A percentile compares a stretch with the other conserved stretches of the same genome.
Evolutionary conservation across 2,888 invertebrate species (phyloP).

Genomic region (Ochropleura plecta): DNA sequence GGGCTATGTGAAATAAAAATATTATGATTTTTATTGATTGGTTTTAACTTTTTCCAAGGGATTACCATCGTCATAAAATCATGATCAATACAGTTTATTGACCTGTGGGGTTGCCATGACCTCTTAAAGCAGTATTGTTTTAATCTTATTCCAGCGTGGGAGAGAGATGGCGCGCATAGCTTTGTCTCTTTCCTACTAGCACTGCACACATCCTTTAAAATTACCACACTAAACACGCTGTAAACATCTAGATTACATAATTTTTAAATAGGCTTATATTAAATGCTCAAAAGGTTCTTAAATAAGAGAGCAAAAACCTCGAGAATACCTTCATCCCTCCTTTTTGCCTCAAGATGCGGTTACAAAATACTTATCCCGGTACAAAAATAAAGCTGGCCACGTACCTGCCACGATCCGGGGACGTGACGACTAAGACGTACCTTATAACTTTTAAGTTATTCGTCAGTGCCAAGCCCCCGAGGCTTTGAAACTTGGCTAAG

Average conservation of each 20-base stretch:
- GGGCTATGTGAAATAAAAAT: too few species aligned
- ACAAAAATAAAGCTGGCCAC: slow-evolving; percentile 72
- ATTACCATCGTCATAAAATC: too few species aligned
- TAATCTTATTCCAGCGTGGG: too few species aligned
- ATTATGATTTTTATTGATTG: too few species aligned
- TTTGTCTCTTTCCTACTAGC: too few species aligned
- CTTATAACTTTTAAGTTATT: slow-evolving; percentile 77
- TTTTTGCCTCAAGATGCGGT: slow-evolving; percentile 48
- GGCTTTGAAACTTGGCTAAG: slow-evolving; percentile 73
- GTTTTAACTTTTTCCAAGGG: too few species aligned
- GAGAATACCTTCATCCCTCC: background rate
- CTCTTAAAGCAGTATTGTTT: too few species aligned
- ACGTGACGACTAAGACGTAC: slow-evolving; percentile 68
- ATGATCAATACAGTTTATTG: too few species aligned
- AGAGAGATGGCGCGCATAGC: too few species aligned
- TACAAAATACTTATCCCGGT: slow-evolving; percentile 58
- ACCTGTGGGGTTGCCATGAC: too few species aligned
- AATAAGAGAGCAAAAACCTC: slow-evolving; percentile 29
- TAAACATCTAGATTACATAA: background rate
- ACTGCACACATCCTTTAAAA: background rate
- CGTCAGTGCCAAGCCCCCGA: slow-evolving; percentile 66
- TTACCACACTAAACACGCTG: background rate
- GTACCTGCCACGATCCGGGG: slow-evolving; percentile 67
- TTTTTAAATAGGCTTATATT: background rate
- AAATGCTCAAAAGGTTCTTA: background rate